Evolutionary conservation across 2,797 vertebrate species (phyloP), one percentile per base, ranked within the genome.

Genomic region (Pachyuromys duprasi): DNA sequence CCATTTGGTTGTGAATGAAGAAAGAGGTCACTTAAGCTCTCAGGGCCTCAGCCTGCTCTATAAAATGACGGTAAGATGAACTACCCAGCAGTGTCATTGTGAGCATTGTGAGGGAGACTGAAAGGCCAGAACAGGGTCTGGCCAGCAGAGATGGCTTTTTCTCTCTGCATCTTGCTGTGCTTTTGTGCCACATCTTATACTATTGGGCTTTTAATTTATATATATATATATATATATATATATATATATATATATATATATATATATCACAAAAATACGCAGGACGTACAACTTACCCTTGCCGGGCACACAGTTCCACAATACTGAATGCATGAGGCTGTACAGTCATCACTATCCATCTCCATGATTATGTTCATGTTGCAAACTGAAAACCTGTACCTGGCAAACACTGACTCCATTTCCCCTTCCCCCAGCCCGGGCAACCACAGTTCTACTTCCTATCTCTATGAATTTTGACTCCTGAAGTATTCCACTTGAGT

Each of bases 21-120:
- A 95, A 79, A 93, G 74, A 89, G 86, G 89, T 72, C 86, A 74
- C 62, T 55, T 55, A 65, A 91, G 89, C 92, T 92, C 92, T 86
- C 57, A 65, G 94, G 67, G 53, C 60, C 62, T 60, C 42, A n/a
- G 31, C 75, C 36, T 22, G 26, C 63, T 63, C 36, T 86, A 3
- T 26, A 28, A 78, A 90, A 63, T 13, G 72, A 96, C 62, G 65
- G 49, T 79, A 76, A 89, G 91, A 90, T 8, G 84, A 87, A 53
- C 83, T 49, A 4, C 33, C 86, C 87, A 26, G 60, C 86, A 62
- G 83, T 0, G n/a, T 72, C 96, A 84, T 28, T 63, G 90, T 63
- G 74, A 81, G 31, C 14, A 0, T 33, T 81, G 11, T 4, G 2
- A 86, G 49, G 80, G 72, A 39, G 13, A 72, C 76, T 67, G 28